Conservation (phyloP, 2,797 vertebrate species). For the Meriones psammophilus region DNA sequence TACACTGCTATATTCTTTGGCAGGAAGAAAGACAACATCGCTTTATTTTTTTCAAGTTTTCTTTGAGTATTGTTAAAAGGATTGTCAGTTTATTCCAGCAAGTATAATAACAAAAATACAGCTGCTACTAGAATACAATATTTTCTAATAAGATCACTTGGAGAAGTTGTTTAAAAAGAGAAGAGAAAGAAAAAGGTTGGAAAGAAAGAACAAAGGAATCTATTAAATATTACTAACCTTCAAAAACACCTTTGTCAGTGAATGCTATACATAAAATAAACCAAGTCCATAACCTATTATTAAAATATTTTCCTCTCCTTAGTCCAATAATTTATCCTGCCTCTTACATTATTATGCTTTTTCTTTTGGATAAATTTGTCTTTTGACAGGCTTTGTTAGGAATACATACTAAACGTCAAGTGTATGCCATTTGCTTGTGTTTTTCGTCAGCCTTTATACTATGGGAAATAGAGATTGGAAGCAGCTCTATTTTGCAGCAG, state of each 20-base stretch:
- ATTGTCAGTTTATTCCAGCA: constrained; percentile 65
- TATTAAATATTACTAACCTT: constrained; percentile 67
- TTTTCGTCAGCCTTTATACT: constrained; percentile 65
- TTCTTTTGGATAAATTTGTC: constrained; percentile 63
- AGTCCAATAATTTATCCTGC: constrained; percentile 58
- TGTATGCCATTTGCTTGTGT: constrained; percentile 71
- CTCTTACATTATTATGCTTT: constrained; percentile 55
- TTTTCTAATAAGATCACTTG: constrained; percentile 75
- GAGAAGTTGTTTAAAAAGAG: constrained; percentile 58
- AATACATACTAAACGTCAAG: constrained; percentile 74
- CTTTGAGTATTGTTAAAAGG: constrained; percentile 74
- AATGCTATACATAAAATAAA: constrained; percentile 74
- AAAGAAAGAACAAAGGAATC: constrained; percentile 49
- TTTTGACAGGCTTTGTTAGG: constrained; percentile 74
- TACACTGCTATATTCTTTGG: constrained; percentile 74
- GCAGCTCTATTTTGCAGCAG: constrained; percentile 58
- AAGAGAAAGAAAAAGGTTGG: constrained; percentile 49
- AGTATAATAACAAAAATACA: constrained; percentile 75
- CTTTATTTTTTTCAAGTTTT: constrained; percentile 78
- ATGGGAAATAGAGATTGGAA: constrained; percentile 63
- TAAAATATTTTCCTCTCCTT: constrained; percentile 69
- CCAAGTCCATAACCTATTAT: constrained; percentile 67
- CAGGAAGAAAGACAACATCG: constrained; percentile 70
- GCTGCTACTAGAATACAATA: constrained; percentile 73
- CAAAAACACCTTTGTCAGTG: constrained; percentile 56